Base-by-base conservation (phyloP, 2,113 vertebrate genomes). In the Cynocephalus volans region DNA sequence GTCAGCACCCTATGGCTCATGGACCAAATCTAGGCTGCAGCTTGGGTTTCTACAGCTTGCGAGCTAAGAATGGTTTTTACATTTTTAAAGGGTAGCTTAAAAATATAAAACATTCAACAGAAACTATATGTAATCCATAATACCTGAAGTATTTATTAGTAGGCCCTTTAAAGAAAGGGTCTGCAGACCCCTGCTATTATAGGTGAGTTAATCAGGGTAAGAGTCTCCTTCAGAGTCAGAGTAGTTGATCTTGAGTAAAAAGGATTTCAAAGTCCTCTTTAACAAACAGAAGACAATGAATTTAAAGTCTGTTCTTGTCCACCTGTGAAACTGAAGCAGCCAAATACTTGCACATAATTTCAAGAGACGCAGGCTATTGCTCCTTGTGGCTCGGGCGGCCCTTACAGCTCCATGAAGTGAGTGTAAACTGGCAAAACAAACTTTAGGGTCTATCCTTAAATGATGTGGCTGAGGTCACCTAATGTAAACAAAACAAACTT, bases 41-140 rank as follows among this genome's bases (percentile, higher is more conserved):
- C 31, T 58, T 76, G 13, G 33, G 56, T 93, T 69, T 69, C 90
- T 77, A 54, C 9, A 97, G 67, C 52, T 50, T 94, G 5, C 12
- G 86, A 92, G 54, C 52, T 56, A 83, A 67, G 31, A 41, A 64
- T 36, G 56, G 76, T 24, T 41, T 94, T 73, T 52, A 77, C 8
- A 85, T 60, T 92, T 50, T 82, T 75, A 80, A 77, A 76, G 5
- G 12, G 3, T n/a, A 77, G 12, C 62, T 48, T n/a, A 18, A 83
- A 84, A 76, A 85, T 14, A 75, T 45, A n/a, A 33, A 36, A n/a
- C 50, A 41, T 26, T 41, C 18, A 19, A n/a, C 3, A 62, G 64
- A 89, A 62, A 58, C 48, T 54, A 2, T 3, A 83, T 11, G 15
- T 77, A 23, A 52, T 23, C 41, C 19, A 19, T 8, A 69, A 62